Percentiles rank a stretch among this genome's conserved stretches.
Conservation (phyloP, 2,797 vertebrate species). For the Hephaestus fuliginosus region DNA sequence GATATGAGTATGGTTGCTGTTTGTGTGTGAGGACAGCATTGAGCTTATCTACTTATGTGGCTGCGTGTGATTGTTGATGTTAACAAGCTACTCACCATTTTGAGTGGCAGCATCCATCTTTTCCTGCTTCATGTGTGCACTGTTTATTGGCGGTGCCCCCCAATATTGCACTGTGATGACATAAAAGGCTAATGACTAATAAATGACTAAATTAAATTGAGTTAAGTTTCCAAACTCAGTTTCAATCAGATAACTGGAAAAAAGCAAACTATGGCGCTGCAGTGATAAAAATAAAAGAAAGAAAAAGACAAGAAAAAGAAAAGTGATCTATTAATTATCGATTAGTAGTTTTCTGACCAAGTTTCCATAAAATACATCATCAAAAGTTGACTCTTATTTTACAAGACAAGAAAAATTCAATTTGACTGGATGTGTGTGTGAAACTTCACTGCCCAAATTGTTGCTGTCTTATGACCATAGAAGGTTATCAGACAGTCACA, state of each 20-base stretch:
- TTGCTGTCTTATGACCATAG: not conserved
- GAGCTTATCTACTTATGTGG: not conserved
- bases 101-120: not conserved
- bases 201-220: too few species aligned
- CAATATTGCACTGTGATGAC: not conserved
- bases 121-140: not conserved
- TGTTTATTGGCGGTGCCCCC: not conserved
- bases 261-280: not conserved
- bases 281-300: not conserved
- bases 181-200: too few species aligned
- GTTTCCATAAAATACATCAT: constrained; percentile 10
- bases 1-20: constrained; percentile 29
- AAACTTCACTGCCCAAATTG: not conserved
- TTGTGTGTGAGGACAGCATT: constrained; percentile 4
- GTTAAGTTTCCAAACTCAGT: not conserved
- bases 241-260: not conserved
- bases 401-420: not conserved
- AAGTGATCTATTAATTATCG: not conserved
- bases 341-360: not conserved
- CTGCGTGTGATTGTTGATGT: not conserved
- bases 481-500: not conserved
- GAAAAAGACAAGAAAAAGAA: not conserved
- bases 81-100: not conserved
- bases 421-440: not conserved
- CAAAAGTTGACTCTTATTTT: constrained; percentile 8